phyloP scores from a whole-genome alignment of 2,888 invertebrate species.

The Melitaea athalia region DNA sequence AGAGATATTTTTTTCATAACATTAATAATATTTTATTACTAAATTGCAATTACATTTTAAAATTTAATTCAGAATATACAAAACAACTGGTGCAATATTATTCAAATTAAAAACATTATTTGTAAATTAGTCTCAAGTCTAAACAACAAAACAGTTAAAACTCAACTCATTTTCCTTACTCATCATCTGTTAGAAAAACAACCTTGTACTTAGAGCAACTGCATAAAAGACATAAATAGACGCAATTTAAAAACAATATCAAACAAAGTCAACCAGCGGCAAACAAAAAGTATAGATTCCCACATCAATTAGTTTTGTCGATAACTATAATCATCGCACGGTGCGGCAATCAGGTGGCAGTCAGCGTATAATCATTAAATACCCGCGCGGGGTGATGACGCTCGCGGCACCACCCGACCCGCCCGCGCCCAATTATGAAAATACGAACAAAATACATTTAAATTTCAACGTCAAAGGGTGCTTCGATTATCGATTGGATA shows the following conservation, averaged over 20 bases:
- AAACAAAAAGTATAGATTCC: conserved; percentile 30
- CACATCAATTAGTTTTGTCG: conserved; percentile 54
- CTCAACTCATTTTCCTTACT: not conserved
- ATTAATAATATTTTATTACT: not conserved
- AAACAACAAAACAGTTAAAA: not conserved
- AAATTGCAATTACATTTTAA: not conserved
- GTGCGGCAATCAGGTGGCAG: conserved; percentile 79
- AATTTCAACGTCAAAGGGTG: conserved; percentile 68
- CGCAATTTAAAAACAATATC: not conserved
- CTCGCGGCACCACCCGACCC: conserved; percentile 66
- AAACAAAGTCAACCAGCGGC: not conserved
- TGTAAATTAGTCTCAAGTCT: not conserved
- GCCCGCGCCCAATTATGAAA: conserved; percentile 80
- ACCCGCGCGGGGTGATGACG: conserved; percentile 79
- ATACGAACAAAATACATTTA: conserved; percentile 80
- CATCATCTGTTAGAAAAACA: not conserved
- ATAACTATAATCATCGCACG: conserved; percentile 65
- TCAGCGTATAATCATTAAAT: conserved; percentile 83
- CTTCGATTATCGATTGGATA: conserved; percentile 44
- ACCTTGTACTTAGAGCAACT: not conserved
- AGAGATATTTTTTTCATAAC: not conserved
- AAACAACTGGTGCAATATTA: too few species aligned
- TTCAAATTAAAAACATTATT: too few species aligned
- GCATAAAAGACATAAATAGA: not conserved
- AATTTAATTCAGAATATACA: too few species aligned